These are phyloP conservation scores for Drepana falcataria DNA, from an alignment of 2,888 invertebrate species.

Conservation along the genomic window DNA sequence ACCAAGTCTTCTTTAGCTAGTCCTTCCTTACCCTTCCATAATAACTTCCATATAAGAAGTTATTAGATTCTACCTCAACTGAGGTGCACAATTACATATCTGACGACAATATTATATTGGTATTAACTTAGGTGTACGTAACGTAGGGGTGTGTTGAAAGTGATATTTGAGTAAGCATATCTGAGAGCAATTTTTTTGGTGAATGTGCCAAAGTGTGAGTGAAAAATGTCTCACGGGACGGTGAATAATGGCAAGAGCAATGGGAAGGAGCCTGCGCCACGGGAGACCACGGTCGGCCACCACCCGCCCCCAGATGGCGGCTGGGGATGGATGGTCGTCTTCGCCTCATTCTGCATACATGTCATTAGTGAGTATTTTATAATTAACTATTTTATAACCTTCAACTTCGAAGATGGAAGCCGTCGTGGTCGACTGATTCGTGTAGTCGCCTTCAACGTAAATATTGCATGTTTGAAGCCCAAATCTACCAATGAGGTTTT, in stretches of 20 bases:
- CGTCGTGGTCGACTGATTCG: too few species aligned
- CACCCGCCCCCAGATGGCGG: conserved; percentile 93
- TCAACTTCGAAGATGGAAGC: too few species aligned
- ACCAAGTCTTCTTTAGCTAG: conserved; percentile 18
- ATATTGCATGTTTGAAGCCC: too few species aligned
- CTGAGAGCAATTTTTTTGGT: conserved; percentile 31
- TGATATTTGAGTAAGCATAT: conserved; percentile 31
- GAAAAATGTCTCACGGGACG: conserved; percentile 63
- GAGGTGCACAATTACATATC: conserved; percentile 38
- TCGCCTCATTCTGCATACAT: conserved; percentile 98
- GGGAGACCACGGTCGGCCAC: conserved; percentile 51
- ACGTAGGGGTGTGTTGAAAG: not conserved
- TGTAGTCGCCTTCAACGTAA: too few species aligned
- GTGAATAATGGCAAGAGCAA: conserved; percentile 56
- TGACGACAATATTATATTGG: conserved; percentile 34
- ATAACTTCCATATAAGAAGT: conserved; percentile 8
- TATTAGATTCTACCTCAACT: conserved; percentile 18
- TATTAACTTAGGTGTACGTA: not conserved
- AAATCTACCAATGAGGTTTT: too few species aligned
- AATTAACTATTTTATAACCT: not conserved
- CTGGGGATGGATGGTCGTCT: conserved; percentile 97
- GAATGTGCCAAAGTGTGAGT: conserved; percentile 30
- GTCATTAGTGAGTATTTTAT: conserved; percentile 87
- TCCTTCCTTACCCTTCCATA: conserved; percentile 32
- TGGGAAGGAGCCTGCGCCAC: conserved; percentile 40